Percentiles rank a stretch among this genome's conserved stretches.
Evolutionary conservation across 2,888 invertebrate genomes (phyloP).

Genomic region (Drosophila subsilvestris): DNA sequence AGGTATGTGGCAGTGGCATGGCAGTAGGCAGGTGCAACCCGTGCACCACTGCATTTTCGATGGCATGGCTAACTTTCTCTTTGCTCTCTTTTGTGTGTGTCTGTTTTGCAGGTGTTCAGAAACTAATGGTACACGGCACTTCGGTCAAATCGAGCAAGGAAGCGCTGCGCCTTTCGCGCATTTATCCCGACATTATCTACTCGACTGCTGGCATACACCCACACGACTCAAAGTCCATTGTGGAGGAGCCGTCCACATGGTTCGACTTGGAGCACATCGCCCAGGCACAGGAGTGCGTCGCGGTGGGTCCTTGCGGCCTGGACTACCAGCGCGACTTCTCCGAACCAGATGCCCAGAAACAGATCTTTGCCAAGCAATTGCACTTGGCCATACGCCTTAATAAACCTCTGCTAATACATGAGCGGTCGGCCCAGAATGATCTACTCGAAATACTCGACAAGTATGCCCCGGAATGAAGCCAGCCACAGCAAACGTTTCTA

Average conservation of each 20-base stretch:
- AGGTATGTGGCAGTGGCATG: slow-evolving; percentile 33
- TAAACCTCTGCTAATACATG: slow-evolving; percentile 95
- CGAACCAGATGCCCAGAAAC: slow-evolving; percentile 92
- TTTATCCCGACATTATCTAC: slow-evolving; percentile 95
- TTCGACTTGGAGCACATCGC: slow-evolving; percentile 90
- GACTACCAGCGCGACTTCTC: slow-evolving; percentile 98
- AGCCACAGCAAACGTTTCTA: background rate
- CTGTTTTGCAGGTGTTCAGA: slow-evolving; percentile 90
- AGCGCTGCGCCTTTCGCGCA: slow-evolving; percentile 93
- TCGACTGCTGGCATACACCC: slow-evolving; percentile 97
- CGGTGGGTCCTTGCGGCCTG: slow-evolving; percentile 96
- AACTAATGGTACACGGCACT: slow-evolving; percentile 96
- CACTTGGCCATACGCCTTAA: slow-evolving; percentile 92
- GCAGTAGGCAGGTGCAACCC: slow-evolving; percentile 16
- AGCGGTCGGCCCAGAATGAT: slow-evolving; percentile 95
- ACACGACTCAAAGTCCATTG: slow-evolving; percentile 95
- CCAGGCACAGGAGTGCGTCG: slow-evolving; percentile 94
- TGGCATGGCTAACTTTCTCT: slow-evolving; percentile 44
- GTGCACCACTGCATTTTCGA: background rate
- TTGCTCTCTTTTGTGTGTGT: slow-evolving; percentile 5
- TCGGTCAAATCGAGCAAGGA: slow-evolving; percentile 95
- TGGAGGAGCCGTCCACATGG: slow-evolving; percentile 89
- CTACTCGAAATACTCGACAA: slow-evolving; percentile 88
- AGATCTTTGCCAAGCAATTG: slow-evolving; percentile 94
- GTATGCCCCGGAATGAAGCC: slow-evolving; percentile 81